Evolutionary conservation across 2,797 vertebrate genomes (phyloP).

Genomic region (Cossypha caffra): DNA sequence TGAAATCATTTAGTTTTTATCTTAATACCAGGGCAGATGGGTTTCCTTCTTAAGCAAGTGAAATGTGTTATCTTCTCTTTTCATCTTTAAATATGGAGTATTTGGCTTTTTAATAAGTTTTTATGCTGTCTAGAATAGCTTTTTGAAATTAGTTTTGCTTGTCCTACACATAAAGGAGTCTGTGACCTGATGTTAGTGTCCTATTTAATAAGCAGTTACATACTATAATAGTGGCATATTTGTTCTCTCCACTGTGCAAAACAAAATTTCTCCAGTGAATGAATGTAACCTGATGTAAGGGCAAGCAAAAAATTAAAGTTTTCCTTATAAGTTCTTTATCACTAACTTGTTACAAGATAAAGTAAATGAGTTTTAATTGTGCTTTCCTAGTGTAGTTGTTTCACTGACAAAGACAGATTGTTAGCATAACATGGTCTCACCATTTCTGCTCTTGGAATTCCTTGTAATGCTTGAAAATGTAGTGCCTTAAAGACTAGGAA

Average conservation of each 20-base stretch:
- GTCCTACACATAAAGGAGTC: conserved; percentile 12
- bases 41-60: background rate
- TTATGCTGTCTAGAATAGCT: background rate
- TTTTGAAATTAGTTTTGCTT: conserved; percentile 25
- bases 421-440: conserved; percentile 1
- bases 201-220: conserved; percentile 17
- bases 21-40: background rate
- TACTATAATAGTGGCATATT: background rate
- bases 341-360: conserved; percentile 36
- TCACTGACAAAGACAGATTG: background rate
- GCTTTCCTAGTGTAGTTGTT: background rate
- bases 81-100: background rate
- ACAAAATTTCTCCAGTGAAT: background rate
- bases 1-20: background rate
- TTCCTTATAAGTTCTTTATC: conserved; percentile 34
- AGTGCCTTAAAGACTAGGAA: background rate
- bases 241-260: background rate
- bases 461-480: background rate
- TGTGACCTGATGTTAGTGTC: conserved; percentile 6
- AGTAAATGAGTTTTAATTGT: conserved; percentile 60
- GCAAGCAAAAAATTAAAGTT: background rate
- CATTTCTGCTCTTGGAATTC: background rate
- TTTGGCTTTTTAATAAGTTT: background rate
- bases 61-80: background rate
- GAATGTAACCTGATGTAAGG: background rate